phyloP scores from a whole-genome alignment of 1,140 invertebrate genomes.

The Ericerus pela region DNA sequence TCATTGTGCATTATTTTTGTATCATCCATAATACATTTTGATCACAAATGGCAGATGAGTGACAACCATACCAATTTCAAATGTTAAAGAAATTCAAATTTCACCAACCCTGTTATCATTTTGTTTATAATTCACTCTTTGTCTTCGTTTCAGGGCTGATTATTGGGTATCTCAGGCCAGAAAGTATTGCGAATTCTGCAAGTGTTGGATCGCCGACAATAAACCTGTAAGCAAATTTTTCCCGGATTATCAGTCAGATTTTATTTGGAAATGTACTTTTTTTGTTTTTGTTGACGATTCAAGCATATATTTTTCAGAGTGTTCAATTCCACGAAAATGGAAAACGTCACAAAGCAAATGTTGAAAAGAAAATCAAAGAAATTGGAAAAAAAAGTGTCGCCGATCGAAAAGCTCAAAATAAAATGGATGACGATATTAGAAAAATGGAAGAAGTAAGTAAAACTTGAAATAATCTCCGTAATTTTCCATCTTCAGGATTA shows the following conservation, averaged over 20 bases:
- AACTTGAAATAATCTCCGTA: background rate
- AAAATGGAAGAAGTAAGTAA: slow-evolving; percentile 65
- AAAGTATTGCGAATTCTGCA: slow-evolving; percentile 94
- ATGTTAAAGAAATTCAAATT: too few species aligned
- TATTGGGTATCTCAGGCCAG: slow-evolving; percentile 93
- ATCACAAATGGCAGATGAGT: too few species aligned
- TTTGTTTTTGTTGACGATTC: too few species aligned
- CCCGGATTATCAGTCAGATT: background rate
- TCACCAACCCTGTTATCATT: too few species aligned
- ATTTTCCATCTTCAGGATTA: background rate
- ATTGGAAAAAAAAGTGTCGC: slow-evolving; percentile 69
- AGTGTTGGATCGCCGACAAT: slow-evolving; percentile 96
- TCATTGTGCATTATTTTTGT: too few species aligned
- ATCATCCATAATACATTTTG: too few species aligned
- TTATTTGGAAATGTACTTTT: too few species aligned
- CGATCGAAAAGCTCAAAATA: slow-evolving; percentile 55
- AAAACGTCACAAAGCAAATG: slow-evolving; percentile 85
- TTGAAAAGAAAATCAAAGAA: slow-evolving; percentile 67
- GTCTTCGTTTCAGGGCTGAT: slow-evolving; percentile 57
- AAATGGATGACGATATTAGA: slow-evolving; percentile 62
- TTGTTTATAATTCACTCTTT: too few species aligned
- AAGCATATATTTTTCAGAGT: slow-evolving; percentile 43
- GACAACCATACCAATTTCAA: too few species aligned
- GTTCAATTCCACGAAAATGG: slow-evolving; percentile 91
- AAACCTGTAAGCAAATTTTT: slow-evolving; percentile 56